Percentiles rank a stretch among this genome's conserved stretches.
phyloP scores from a whole-genome alignment of 1,140 invertebrate species.

The Drosophila nikananu region DNA sequence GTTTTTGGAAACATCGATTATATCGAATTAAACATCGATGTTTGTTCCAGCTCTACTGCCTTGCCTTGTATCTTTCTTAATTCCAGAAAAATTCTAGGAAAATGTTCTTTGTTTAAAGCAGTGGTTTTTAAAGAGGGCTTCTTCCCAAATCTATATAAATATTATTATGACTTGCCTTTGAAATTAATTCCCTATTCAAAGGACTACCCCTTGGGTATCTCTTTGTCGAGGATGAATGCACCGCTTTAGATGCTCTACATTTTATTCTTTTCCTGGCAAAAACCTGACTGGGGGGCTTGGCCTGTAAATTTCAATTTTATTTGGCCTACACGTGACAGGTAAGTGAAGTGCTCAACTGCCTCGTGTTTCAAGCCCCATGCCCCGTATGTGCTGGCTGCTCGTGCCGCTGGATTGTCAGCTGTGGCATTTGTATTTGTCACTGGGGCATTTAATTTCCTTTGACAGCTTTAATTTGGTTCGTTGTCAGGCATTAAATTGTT shows the following conservation, averaged over 20 bases:
- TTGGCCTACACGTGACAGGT: slow-evolving; percentile 75
- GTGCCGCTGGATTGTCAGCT: slow-evolving; percentile 28
- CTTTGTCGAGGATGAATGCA: not conserved
- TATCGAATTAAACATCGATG: too few species aligned
- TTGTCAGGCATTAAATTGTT: slow-evolving; percentile 58
- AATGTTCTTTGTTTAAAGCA: too few species aligned
- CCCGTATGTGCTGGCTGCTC: slow-evolving; percentile 15
- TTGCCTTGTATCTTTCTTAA: too few species aligned
- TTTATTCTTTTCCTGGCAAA: slow-evolving; percentile 13
- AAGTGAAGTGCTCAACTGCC: slow-evolving; percentile 38
- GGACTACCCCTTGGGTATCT: not conserved
- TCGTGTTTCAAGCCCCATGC: not conserved
- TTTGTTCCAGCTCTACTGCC: too few species aligned
- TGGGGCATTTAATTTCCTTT: slow-evolving; percentile 72
- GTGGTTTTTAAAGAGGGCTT: too few species aligned
- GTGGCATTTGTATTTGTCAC: slow-evolving; percentile 63
- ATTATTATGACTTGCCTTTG: too few species aligned
- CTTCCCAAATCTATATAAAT: too few species aligned
- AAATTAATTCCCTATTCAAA: too few species aligned
- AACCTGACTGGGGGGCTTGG: slow-evolving; percentile 3
- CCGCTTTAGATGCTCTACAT: not conserved
- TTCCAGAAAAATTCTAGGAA: too few species aligned
- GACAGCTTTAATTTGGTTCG: slow-evolving; percentile 58
- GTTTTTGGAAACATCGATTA: too few species aligned
- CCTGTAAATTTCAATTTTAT: slow-evolving; percentile 77